Evolutionary conservation across 2,888 invertebrate genomes (phyloP).

Genomic region (Acronicta aceris): DNA sequence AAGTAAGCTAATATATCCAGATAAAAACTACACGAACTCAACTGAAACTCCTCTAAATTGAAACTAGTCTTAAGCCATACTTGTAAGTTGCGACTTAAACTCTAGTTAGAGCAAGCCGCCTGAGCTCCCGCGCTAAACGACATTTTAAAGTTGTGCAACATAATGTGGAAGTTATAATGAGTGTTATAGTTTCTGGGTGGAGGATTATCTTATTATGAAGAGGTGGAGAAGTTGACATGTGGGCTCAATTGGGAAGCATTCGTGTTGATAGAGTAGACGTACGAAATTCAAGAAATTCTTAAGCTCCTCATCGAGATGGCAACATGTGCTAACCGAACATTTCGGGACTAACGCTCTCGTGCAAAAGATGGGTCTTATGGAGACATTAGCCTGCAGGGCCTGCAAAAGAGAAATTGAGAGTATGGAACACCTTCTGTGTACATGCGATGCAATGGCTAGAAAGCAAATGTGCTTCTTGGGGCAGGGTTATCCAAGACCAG

Average conservation of each 20-base stretch:
- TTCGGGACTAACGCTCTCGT: too few species aligned
- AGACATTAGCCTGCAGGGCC: too few species aligned
- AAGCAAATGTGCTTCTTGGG: too few species aligned
- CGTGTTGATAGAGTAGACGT: background rate
- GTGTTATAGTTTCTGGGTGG: constrained; percentile 38
- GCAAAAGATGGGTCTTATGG: too few species aligned
- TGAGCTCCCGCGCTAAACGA: constrained; percentile 40
- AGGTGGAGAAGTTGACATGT: constrained; percentile 19
- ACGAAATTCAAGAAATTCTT: too few species aligned
- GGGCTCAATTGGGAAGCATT: constrained; percentile 1
- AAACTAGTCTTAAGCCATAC: constrained; percentile 39
- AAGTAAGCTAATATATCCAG: constrained; percentile 5
- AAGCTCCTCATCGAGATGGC: too few species aligned
- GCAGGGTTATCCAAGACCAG: too few species aligned
- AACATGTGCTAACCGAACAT: too few species aligned
- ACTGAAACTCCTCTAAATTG: constrained; percentile 41
- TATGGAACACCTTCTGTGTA: too few species aligned
- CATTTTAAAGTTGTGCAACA: constrained; percentile 51
- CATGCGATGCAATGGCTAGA: too few species aligned
- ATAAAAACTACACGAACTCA: constrained; percentile 20
- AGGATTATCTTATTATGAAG: constrained; percentile 29
- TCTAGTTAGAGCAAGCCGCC: constrained; percentile 31
- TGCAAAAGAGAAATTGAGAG: too few species aligned
- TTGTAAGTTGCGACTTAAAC: constrained; percentile 44
- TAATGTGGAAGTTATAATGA: constrained; percentile 51